These are phyloP conservation scores for Ceramica pisi DNA, from an alignment of 2,888 invertebrate genomes.

Conservation along the genomic window DNA sequence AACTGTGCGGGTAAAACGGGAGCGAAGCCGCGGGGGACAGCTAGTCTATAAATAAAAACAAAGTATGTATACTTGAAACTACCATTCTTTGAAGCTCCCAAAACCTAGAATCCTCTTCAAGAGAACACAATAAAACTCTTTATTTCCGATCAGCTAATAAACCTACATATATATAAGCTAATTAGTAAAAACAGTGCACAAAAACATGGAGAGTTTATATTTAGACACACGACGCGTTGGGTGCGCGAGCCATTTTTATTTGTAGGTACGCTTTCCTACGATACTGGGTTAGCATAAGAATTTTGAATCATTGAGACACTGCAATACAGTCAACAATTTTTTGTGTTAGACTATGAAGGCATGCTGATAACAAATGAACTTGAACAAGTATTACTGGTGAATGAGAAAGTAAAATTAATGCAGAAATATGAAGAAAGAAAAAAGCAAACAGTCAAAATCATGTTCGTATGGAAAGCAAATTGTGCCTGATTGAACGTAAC, in stretches of 20 bases:
- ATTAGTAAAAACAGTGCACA: constrained; percentile 45
- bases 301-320: constrained; percentile 6
- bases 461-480: neutral
- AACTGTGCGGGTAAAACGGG: too few relatives aligned
- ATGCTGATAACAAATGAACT: neutral
- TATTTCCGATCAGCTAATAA: constrained; percentile 31
- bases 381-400: too few relatives aligned
- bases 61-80: neutral
- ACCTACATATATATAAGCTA: constrained; percentile 30
- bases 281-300: constrained; percentile 55
- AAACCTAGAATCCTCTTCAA: constrained; percentile 12
- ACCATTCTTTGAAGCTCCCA: neutral
- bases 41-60: too few relatives aligned
- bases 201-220: constrained; percentile 49
- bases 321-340: neutral
- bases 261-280: constrained; percentile 10
- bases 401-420: too few relatives aligned
- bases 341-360: neutral
- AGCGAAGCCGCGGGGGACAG: too few relatives aligned
- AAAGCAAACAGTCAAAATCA: neutral
- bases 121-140: constrained; percentile 22
- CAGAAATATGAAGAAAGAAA: neutral
- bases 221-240: constrained; percentile 62
- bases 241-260: constrained; percentile 44
- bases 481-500: neutral